These are phyloP conservation scores for Coreoperca whiteheadi DNA, from an alignment of 2,113 vertebrate genomes.

Conservation along the genomic window DNA sequence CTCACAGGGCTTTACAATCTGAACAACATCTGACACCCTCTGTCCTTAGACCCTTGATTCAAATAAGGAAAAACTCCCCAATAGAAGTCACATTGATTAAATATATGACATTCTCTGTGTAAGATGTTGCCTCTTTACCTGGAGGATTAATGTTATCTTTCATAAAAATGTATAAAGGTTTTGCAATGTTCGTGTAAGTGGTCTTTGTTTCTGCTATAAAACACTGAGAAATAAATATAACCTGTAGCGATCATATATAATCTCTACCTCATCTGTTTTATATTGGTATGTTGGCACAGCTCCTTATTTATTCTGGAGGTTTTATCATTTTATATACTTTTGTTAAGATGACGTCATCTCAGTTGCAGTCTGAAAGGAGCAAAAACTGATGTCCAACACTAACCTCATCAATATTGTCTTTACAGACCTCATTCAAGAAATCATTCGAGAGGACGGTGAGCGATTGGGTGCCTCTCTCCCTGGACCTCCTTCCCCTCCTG, in stretches of 20 bases:
- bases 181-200: background rate
- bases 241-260: background rate
- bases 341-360: no score
- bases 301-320: background rate
- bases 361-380: background rate
- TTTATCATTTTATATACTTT: background rate
- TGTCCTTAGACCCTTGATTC: no score
- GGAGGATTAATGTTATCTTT: background rate
- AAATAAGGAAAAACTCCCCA: no score
- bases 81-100: background rate
- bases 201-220: background rate
- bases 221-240: background rate
- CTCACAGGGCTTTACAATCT: no score
- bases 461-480: slow-evolving; percentile 49
- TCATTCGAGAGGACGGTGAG: slow-evolving; percentile 74
- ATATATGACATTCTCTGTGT: background rate
- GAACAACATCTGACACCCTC: no score
- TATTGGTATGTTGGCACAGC: background rate
- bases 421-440: slow-evolving; percentile 86
- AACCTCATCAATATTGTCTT: background rate
- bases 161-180: background rate
- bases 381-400: background rate
- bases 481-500: slow-evolving; percentile 73
- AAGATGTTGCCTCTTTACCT: no score
- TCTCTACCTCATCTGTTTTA: background rate